A percentile compares a stretch with the other conserved stretches of the same genome.
These are phyloP conservation scores for Tiaroga cobitis DNA, from an alignment of 2,797 vertebrate genomes.

Conservation along the genomic window DNA sequence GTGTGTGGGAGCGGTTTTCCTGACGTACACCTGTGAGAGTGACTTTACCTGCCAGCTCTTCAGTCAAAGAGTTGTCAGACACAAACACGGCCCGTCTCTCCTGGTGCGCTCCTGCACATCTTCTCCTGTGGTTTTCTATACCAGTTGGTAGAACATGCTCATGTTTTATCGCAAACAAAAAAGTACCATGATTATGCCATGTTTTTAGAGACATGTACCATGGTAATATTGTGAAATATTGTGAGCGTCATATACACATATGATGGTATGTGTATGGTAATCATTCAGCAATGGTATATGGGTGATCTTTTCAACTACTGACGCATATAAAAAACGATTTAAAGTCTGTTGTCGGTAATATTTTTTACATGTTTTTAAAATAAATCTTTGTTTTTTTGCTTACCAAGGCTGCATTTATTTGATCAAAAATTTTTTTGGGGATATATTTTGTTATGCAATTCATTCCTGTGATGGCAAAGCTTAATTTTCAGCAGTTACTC, in stretches of 20 bases:
- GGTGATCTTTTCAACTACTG: neutral
- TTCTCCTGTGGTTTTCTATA: slow-evolving; percentile 9
- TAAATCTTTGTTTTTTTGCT: neutral
- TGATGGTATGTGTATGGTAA: neutral
- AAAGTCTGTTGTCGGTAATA: neutral
- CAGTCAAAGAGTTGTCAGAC: slow-evolving; percentile 44
- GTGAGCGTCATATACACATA: neutral
- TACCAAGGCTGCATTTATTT: neutral
- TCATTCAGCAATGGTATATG: neutral
- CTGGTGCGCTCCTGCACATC: neutral
- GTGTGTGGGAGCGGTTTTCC: slow-evolving; percentile 22
- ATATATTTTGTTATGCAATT: neutral
- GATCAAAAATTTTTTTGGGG: too few relatives aligned
- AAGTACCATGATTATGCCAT: neutral
- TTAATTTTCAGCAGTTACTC: too few relatives aligned
- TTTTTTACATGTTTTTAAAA: neutral
- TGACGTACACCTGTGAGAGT: slow-evolving; percentile 45
- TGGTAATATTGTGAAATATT: neutral
- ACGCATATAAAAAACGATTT: neutral
- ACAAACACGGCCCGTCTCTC: slow-evolving; percentile 17
- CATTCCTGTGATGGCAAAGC: neutral
- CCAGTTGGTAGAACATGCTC: neutral
- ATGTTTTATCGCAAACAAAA: neutral
- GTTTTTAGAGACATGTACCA: neutral
- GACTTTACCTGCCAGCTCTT: slow-evolving; percentile 30